Evolutionary conservation across 1,140 invertebrate genomes (phyloP).

Genomic region (Manduca sexta): DNA sequence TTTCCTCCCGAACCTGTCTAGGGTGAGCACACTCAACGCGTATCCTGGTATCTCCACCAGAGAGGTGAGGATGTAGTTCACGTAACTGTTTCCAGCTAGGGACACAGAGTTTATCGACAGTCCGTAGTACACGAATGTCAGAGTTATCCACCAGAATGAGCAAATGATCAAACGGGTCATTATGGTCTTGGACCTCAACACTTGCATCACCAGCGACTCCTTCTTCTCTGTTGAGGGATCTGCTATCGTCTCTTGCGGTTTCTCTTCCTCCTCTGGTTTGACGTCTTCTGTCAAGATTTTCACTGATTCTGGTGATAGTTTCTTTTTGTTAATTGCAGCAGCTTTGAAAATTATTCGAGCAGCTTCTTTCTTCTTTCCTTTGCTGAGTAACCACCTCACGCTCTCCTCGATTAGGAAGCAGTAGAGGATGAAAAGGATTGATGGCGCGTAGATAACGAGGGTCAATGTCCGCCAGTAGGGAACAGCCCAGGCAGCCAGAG

Average conservation of each 20-base stretch:
- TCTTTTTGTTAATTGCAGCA: slow-evolving; percentile 76
- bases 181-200: slow-evolving; percentile 75
- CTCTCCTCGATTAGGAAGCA: slow-evolving; percentile 78
- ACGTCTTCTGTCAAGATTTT: slow-evolving; percentile 38
- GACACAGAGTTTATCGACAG: slow-evolving; percentile 42
- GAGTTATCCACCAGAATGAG: slow-evolving; percentile 83
- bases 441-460: slow-evolving; percentile 78
- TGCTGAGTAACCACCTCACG: slow-evolving; percentile 73
- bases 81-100: slow-evolving; percentile 74
- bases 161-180: slow-evolving; percentile 78
- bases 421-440: slow-evolving; percentile 77
- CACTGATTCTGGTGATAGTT: slow-evolving; percentile 45
- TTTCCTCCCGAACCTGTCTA: slow-evolving; percentile 76
- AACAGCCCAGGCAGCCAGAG: slow-evolving; percentile 78
- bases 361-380: slow-evolving; percentile 79
- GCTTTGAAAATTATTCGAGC: slow-evolving; percentile 76
- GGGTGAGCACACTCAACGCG: slow-evolving; percentile 64
- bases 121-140: slow-evolving; percentile 86
- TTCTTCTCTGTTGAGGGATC: not conserved
- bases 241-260: slow-evolving; percentile 7
- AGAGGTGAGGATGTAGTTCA: slow-evolving; percentile 75
- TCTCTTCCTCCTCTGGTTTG: slow-evolving; percentile 6
- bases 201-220: slow-evolving; percentile 43
- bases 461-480: slow-evolving; percentile 84
- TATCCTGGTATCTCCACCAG: slow-evolving; percentile 76